These are phyloP conservation scores for Xiphydria camelus DNA, from an alignment of 2,888 invertebrate species.

Conservation along the genomic window DNA sequence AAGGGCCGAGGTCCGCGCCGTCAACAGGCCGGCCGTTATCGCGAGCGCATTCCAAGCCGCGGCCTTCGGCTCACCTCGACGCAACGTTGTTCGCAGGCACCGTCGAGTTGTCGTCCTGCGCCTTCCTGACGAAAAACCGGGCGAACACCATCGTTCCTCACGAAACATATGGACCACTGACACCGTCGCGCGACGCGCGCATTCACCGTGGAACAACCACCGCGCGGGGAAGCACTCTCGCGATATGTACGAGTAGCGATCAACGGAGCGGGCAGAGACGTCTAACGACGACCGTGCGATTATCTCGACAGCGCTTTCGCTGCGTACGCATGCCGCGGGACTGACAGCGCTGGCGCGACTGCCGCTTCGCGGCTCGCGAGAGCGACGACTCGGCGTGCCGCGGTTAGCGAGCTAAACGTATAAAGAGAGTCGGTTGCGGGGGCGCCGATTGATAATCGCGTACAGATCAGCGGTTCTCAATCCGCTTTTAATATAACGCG, in stretches of 20 bases:
- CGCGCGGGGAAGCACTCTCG: background rate
- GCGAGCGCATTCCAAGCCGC: slow-evolving; percentile 1
- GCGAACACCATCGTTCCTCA: slow-evolving; percentile 45
- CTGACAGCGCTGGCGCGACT: background rate
- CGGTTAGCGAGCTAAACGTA: background rate
- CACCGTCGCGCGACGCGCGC: too few species aligned
- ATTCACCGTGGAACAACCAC: too few species aligned
- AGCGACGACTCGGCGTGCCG: too few species aligned
- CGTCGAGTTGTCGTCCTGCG: slow-evolving; percentile 28
- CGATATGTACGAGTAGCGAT: too few species aligned
- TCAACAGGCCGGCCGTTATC: background rate
- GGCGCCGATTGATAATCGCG: slow-evolving; percentile 1
- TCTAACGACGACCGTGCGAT: background rate
- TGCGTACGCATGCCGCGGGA: background rate
- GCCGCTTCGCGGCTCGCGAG: background rate
- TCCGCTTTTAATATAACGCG: too few species aligned
- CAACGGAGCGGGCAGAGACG: too few species aligned
- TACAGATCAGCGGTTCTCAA: background rate
- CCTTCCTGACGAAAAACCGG: slow-evolving; percentile 47
- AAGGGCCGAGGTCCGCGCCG: background rate
- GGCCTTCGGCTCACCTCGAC: slow-evolving; percentile 44
- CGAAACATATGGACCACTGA: slow-evolving; percentile 14
- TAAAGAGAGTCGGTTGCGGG: slow-evolving; percentile 1
- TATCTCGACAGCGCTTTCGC: background rate
- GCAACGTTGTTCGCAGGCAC: slow-evolving; percentile 33